A percentile compares a stretch with the other conserved stretches of the same genome.
These are phyloP conservation scores for Mixornis gularis DNA, from an alignment of 2,113 vertebrate species.

Conservation along the genomic window DNA sequence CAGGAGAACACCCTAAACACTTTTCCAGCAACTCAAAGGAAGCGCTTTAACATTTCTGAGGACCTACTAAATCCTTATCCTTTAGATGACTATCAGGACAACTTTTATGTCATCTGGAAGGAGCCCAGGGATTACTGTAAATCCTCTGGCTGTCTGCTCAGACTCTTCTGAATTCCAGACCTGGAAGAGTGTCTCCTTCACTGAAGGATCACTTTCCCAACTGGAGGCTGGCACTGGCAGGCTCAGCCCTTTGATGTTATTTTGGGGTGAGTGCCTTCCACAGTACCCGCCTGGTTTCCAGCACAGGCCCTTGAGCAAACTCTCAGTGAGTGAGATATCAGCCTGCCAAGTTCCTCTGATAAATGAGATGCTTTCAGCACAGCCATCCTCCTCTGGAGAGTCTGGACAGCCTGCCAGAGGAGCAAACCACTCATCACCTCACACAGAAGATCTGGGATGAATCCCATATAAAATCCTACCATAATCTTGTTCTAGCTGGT, in stretches of 20 bases:
- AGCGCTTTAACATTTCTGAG: not conserved
- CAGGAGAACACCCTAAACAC: not conserved
- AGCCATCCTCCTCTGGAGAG: not conserved
- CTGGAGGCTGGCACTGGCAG: not conserved
- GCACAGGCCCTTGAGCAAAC: not conserved
- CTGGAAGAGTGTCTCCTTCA: not conserved
- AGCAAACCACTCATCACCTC: not conserved
- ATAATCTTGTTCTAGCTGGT: not conserved
- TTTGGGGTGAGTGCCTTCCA: not conserved
- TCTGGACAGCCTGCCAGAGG: not conserved
- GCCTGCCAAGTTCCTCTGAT: conserved; percentile 26
- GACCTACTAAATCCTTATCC: not conserved
- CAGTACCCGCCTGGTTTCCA: not conserved
- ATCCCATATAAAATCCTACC: not conserved
- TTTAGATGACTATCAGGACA: not conserved
- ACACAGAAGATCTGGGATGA: not conserved
- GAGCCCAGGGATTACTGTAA: not conserved
- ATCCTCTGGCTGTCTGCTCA: not conserved
- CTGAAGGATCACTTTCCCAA: not conserved
- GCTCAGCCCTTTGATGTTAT: conserved; percentile 43
- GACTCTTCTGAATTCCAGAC: not conserved
- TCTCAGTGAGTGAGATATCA: not conserved
- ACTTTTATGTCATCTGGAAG: not conserved
- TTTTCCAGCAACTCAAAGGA: not conserved
- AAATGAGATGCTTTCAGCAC: not conserved